Evolutionary conservation across 37 sponge, comb jelly and placozoan species (phyloP).

Genomic region (Ephydatia muelleri): DNA sequence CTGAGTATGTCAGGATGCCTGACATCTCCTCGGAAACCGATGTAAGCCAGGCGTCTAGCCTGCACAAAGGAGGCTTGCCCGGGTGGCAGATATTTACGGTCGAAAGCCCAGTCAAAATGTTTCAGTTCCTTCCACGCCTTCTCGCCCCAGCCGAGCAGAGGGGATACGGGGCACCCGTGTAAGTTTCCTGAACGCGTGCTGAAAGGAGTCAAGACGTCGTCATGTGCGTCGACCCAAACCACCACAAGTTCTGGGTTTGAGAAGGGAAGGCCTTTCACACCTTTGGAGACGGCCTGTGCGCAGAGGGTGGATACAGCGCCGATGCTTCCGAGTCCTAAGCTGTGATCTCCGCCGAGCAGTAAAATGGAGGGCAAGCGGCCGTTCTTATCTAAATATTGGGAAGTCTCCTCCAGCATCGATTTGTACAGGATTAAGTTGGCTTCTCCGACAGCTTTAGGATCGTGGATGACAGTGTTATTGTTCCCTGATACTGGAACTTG

Average conservation of each 20-base stretch:
- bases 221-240: neutral
- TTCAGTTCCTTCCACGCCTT: neutral
- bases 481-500: neutral
- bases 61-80: neutral
- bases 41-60: neutral
- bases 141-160: neutral
- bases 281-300: neutral
- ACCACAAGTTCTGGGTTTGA: neutral
- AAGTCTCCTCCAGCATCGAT: neutral
- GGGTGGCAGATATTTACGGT: neutral
- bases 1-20: neutral
- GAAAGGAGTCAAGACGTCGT: neutral
- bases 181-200: neutral
- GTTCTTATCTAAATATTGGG: neutral
- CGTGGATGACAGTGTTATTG: neutral
- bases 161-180: neutral
- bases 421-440: neutral
- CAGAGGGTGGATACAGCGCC: neutral
- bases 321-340: neutral
- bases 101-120: neutral
- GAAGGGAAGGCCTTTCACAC: neutral
- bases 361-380: neutral
- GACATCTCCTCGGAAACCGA: neutral
- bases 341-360: neutral
- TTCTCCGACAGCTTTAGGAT: neutral